These are phyloP conservation scores for Todus mexicanus DNA, from an alignment of 2,797 vertebrate species.

Conservation along the genomic window DNA sequence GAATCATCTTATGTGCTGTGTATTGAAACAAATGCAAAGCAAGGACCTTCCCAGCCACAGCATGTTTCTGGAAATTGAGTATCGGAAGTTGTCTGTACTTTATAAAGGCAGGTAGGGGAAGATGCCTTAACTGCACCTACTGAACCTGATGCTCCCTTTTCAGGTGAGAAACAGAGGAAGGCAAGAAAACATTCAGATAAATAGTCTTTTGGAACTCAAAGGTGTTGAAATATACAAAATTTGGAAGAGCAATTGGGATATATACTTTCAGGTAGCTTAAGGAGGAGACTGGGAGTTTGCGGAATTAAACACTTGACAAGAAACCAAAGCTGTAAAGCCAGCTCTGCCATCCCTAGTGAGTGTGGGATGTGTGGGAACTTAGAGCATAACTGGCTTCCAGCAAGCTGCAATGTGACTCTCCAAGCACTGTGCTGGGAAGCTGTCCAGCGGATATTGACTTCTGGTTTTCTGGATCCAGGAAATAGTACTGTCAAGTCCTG, in stretches of 20 bases:
- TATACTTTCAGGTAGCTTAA: not conserved
- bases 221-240: not conserved
- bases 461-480: constrained; percentile 19
- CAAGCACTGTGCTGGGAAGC: not conserved
- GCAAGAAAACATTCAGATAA: not conserved
- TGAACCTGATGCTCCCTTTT: not conserved
- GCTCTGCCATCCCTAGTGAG: not conserved
- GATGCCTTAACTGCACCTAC: not conserved
- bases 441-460: constrained; percentile 49
- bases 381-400: not conserved
- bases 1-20: not conserved
- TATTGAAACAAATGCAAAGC: not conserved
- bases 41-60: not conserved
- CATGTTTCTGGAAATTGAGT: not conserved
- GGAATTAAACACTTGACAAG: not conserved
- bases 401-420: not conserved
- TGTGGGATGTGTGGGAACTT: not conserved
- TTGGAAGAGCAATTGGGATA: not conserved
- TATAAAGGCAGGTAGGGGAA: not conserved
- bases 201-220: not conserved
- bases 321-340: not conserved
- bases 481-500: constrained; percentile 43
- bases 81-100: not conserved
- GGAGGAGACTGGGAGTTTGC: not conserved
- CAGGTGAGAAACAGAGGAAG: not conserved